Conservation (phyloP, 2,797 vertebrate genomes). For the Melanotaenia nigrans region DNA sequence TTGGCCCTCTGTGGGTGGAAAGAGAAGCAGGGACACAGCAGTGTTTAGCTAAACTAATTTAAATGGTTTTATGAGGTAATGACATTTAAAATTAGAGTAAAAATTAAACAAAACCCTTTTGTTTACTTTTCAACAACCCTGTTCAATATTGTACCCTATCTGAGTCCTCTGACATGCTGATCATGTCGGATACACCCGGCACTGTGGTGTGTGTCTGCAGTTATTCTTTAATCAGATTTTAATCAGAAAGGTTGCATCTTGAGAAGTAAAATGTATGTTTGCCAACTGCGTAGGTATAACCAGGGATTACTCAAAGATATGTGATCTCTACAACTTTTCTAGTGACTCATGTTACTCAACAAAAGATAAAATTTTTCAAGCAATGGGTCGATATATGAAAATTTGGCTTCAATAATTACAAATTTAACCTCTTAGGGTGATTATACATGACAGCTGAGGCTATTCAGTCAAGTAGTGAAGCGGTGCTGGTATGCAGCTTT, state of each 20-base stretch:
- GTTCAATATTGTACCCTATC: neutral
- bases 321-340: neutral
- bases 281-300: neutral
- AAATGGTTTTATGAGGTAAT: neutral
- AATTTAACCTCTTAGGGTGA: neutral
- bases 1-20: slow-evolving; percentile 84
- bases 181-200: too few species aligned
- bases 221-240: neutral
- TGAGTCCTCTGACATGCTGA: too few species aligned
- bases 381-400: neutral
- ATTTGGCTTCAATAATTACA: neutral
- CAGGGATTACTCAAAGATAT: neutral
- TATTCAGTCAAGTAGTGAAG: neutral
- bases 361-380: neutral
- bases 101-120: too few species aligned
- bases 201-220: neutral
- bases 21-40: neutral
- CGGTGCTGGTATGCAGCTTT: neutral
- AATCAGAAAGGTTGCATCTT: neutral
- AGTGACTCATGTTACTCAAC: neutral
- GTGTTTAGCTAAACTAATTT: neutral
- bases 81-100: neutral
- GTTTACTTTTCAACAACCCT: too few species aligned
- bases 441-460: neutral
- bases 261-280: neutral